Evolutionary conservation across 2,113 vertebrate genomes (phyloP), one percentile per base, ranked within the genome.

Genomic region (Merops nubicus): DNA sequence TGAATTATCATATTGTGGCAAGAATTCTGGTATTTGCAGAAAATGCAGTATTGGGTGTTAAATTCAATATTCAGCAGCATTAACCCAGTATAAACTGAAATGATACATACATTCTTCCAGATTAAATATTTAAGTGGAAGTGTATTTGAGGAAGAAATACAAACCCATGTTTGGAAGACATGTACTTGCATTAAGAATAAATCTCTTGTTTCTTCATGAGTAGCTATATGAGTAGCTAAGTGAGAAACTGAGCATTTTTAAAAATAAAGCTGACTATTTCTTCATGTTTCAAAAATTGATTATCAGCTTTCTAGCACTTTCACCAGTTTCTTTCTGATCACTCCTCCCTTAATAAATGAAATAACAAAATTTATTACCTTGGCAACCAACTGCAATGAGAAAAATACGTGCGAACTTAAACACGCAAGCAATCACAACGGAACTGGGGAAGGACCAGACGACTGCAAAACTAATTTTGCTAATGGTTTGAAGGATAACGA

Each of bases 181-280:
- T 16, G 6, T 23, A 28, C 25, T 80, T 63, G 6, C 34, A 22
- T 74, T 64, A 63, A 78, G 48, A 77, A 51, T 31, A 62, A 91
- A 65, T 1, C 2, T 60, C 6, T 45, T 8, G 2, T 59, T 67
- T 23, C 20, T 69, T 45, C n/a, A 56, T 36, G 0, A 38, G 51
- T 57, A 62, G 73, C 23, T 25, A 4, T 47, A n/a, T 54, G 8
- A 89, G 6, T 8, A n/a, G 9, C 28, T 48, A 63, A 77, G 36
- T 62, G 40, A 70, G 89, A 79, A 63, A 20, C 5, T 8, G 2
- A 8, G 4, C 29, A 18, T 38, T 94, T 78, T 34, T 3, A 38
- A 74, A 84, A 75, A 57, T 10, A 2, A 62, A 78, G 11, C 11
- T 72, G 6, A 20, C 5, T 47, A 2, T 28, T 53, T 69, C 65